Evolutionary conservation across 2,113 vertebrate species (phyloP), one percentile per base, ranked within the genome.

Genomic region (Myotis davidii): DNA sequence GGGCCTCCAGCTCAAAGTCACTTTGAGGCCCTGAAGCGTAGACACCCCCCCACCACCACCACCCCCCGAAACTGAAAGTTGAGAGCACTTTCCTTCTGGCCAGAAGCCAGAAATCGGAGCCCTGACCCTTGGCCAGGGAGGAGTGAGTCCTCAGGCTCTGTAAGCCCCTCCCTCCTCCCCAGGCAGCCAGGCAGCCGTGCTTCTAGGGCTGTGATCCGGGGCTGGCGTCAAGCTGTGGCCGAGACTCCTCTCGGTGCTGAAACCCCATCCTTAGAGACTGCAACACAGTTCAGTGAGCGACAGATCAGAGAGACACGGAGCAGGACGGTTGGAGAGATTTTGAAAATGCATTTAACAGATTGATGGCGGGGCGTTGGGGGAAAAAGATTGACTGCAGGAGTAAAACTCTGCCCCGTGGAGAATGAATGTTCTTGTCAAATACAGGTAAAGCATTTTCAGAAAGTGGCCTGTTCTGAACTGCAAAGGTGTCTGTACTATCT

Each of bases 161-260:
- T 20, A 37, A 13, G 29, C 6, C 32, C 65, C 85, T 64, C 29
- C 25, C 9, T 34, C 25, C 16, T 6, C 48, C 27, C 45, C 4
- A 3, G 18, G 45, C 37, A 56, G 52, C 72, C 0, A 0, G 29
- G 27, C 67, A 67, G 72, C 52, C 34, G 4, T 29, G n/a, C 34
- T 48, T 77, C 89, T 20, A 25, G 73, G 48, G 20, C 37, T 70
- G 42, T 48, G 42, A 8, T n/a, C 32, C 6, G 6, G 18, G 34
- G 14, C 42, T 74, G 82, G 16, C 0, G 0, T 64, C 45, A 29
- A n/a, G 34, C 9, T 4, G 0, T 6, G 34, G 59, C 54, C 0
- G 1, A 9, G 25, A 20, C n/a, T 11, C 45, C 12, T 21, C 70
- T 39, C 0, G 8, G 37, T 7, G 21, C 34, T 61, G 39, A 21